A percentile compares a stretch with the other conserved stretches of the same genome.
phyloP scores from a whole-genome alignment of 2,797 vertebrate genomes.

The Gobionotothen gibberifrons region DNA sequence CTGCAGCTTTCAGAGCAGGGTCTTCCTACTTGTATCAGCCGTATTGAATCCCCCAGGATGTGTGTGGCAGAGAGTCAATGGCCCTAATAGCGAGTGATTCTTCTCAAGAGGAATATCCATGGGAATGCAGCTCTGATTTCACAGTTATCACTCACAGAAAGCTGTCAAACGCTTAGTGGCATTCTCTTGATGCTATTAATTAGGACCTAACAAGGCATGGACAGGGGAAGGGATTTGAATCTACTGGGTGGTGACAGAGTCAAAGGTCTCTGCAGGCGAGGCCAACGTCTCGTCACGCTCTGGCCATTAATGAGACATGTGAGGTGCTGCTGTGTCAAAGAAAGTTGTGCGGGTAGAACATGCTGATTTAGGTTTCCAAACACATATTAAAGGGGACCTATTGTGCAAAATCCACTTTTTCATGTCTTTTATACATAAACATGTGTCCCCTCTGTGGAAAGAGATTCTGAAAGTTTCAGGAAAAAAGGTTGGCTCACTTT shows the following conservation, averaged over 20 bases:
- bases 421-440: too few species aligned
- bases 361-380: constrained; percentile 6
- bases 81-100: constrained; percentile 74
- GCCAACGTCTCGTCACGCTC: constrained; percentile 33
- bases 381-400: too few species aligned
- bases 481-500: too few species aligned
- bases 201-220: constrained; percentile 75
- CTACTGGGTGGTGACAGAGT: constrained; percentile 62
- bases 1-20: constrained; percentile 37
- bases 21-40: constrained; percentile 55
- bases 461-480: too few species aligned
- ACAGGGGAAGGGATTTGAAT: constrained; percentile 56
- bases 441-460: too few species aligned
- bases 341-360: constrained; percentile 11
- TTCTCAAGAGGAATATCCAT: constrained; percentile 67
- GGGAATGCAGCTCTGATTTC: constrained; percentile 66
- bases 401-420: too few species aligned
- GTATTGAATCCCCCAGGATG: constrained; percentile 57
- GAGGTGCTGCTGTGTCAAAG: constrained; percentile 13
- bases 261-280: constrained; percentile 55
- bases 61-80: constrained; percentile 69
- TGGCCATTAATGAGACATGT: constrained; percentile 45
- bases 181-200: constrained; percentile 81
- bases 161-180: constrained; percentile 78
- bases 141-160: constrained; percentile 77